Percentiles rank a stretch among this genome's conserved stretches.
These are phyloP conservation scores for Tragopan temminckii DNA, from an alignment of 2,797 vertebrate genomes.

Conservation along the genomic window DNA sequence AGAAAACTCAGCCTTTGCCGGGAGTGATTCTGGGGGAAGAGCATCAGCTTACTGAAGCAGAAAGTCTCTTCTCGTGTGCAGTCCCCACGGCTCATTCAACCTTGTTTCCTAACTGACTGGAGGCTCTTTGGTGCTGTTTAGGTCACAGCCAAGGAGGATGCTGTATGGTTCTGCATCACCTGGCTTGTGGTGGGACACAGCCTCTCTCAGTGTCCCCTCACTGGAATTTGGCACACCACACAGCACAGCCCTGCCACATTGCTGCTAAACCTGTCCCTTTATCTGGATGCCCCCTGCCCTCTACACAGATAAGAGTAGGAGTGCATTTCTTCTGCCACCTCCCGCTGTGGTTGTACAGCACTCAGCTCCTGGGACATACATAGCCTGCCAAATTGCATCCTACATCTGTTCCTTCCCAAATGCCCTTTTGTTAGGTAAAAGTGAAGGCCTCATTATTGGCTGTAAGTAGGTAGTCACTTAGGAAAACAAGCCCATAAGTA, in stretches of 20 bases:
- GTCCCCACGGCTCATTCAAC: background rate
- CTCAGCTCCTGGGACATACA: background rate
- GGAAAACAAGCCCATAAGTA: slow-evolving; percentile 64
- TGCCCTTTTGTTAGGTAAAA: slow-evolving; percentile 46
- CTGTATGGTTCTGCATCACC: rapidly evolving
- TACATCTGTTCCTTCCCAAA: slow-evolving; percentile 60
- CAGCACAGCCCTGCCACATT: rapidly evolving
- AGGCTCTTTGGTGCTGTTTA: background rate
- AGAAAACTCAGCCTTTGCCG: slow-evolving; percentile 27
- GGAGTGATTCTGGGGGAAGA: slow-evolving; percentile 30
- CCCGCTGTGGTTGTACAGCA: background rate
- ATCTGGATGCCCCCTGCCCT: background rate
- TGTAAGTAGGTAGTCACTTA: slow-evolving; percentile 56
- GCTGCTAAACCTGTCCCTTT: background rate
- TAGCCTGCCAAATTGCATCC: slow-evolving; percentile 59
- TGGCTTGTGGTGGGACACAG: background rate
- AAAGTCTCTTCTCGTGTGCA: slow-evolving; percentile 17
- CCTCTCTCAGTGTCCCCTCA: rapidly evolving
- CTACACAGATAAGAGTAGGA: background rate
- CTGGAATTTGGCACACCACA: rapidly evolving
- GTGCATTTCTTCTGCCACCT: background rate
- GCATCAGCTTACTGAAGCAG: slow-evolving; percentile 46
- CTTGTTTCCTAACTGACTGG: background rate
- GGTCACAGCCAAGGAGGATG: background rate
- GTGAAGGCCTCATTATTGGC: slow-evolving; percentile 45